These are phyloP conservation scores for Amphiura filiformis DNA, from an alignment of 35 echinoderm and acorn worm genomes.

Conservation along the genomic window DNA sequence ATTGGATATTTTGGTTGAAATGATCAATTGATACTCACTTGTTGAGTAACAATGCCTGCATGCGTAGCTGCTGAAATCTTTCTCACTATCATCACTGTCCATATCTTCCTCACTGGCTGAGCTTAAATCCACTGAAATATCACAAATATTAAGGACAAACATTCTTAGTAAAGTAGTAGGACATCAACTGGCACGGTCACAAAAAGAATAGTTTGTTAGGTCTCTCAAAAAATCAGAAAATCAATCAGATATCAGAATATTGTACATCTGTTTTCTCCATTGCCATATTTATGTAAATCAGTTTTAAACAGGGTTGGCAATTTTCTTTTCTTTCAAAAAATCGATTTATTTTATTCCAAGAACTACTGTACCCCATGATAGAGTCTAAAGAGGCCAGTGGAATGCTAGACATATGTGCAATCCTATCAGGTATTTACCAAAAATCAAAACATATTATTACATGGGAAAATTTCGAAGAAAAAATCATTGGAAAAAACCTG, in stretches of 20 bases:
- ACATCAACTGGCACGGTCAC: neutral
- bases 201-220: neutral
- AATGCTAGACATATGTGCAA: no score
- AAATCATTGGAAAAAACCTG: no score
- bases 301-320: no score
- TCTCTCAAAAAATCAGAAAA: neutral
- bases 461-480: no score
- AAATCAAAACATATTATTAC: no score
- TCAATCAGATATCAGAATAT: neutral
- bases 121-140: constrained; percentile 85
- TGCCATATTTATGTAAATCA: no score
- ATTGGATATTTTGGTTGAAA: no score
- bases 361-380: no score
- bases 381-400: no score
- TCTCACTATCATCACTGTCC: constrained; percentile 95
- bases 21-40: constrained; percentile 57
- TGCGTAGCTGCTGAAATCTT: constrained; percentile 79
- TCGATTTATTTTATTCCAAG: no score
- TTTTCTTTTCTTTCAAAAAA: no score
- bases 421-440: no score
- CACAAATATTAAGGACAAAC: neutral
- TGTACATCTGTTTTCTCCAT: neutral
- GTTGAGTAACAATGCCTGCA: constrained; percentile 94
- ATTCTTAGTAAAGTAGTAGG: neutral
- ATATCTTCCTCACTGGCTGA: constrained; percentile 95